Evolutionary conservation across 2,113 vertebrate species (phyloP).

Genomic region (Isichthys henryi): DNA sequence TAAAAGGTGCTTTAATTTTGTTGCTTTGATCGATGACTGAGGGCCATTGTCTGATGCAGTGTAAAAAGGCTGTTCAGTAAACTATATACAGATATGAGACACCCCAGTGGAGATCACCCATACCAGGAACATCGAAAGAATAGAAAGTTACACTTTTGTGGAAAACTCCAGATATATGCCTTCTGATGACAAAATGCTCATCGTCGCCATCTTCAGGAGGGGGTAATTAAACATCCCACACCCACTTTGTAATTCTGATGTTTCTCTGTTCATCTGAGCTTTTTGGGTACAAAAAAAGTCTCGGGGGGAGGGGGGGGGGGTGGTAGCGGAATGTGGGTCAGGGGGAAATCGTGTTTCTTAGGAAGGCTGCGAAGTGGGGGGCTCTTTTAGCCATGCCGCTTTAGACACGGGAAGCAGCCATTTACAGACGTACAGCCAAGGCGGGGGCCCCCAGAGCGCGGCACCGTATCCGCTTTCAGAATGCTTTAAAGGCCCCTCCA

Average conservation of each 20-base stretch:
- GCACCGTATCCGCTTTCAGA: constrained; percentile 40
- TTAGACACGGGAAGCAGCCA: constrained; percentile 19
- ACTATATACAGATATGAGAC: too few relatives aligned
- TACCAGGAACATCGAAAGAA: background rate
- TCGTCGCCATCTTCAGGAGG: background rate
- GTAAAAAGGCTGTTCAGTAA: background rate
- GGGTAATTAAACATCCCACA: background rate
- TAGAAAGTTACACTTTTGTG: background rate
- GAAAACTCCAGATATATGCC: background rate
- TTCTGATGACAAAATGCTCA: background rate
- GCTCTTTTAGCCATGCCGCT: too few relatives aligned
- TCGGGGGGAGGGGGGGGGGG: background rate
- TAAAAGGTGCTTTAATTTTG: background rate
- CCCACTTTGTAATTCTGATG: background rate
- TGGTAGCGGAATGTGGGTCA: background rate
- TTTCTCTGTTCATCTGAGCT: background rate
- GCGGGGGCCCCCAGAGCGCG: constrained; percentile 22
- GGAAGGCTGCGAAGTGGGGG: background rate
- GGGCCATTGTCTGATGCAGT: background rate
- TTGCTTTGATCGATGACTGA: background rate
- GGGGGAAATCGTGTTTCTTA: background rate
- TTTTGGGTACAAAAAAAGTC: background rate
- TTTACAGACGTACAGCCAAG: constrained; percentile 43
- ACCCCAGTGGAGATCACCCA: background rate
- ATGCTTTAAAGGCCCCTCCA: constrained; percentile 25